Percentiles rank a stretch among this genome's conserved stretches.
phyloP scores from a whole-genome alignment of 2,797 vertebrate genomes.

The Neosilurus mollespiculum region DNA sequence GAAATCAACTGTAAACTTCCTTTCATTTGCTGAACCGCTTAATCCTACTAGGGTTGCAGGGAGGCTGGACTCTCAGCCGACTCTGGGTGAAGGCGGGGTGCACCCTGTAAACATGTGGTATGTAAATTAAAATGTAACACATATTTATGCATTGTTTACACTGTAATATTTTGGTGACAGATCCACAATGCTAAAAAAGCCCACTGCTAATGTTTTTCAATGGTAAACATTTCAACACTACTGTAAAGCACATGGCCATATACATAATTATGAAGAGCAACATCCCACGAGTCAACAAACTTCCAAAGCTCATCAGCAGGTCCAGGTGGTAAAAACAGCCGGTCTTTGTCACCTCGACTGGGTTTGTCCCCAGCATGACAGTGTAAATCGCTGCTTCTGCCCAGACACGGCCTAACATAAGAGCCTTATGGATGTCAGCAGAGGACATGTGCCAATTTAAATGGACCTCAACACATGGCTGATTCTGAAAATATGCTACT shows the following conservation, averaged over 20 bases:
- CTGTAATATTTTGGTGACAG: too few species aligned
- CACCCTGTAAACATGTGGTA: too few species aligned
- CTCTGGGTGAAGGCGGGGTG: too few species aligned
- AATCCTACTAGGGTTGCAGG: too few species aligned
- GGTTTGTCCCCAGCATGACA: conserved; percentile 76
- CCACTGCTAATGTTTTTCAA: background rate
- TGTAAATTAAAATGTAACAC: too few species aligned
- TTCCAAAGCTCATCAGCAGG: conserved; percentile 54
- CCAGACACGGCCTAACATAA: conserved; percentile 72
- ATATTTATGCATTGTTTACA: too few species aligned
- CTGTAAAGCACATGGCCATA: conserved; percentile 6
- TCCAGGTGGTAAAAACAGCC: conserved; percentile 58
- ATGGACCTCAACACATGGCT: conserved; percentile 69
- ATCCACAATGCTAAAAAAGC: too few species aligned
- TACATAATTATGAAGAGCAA: conserved; percentile 8
- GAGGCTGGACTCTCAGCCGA: too few species aligned
- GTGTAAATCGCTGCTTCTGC: conserved; percentile 68
- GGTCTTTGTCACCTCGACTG: conserved; percentile 72
- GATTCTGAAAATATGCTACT: conserved; percentile 69
- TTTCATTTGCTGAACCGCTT: too few species aligned
- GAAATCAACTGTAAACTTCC: too few species aligned
- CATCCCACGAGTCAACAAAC: conserved; percentile 9
- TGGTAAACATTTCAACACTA: background rate
- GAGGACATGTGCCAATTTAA: conserved; percentile 78
- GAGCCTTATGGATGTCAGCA: conserved; percentile 78